Base-by-base conservation (phyloP, 2,113 vertebrate genomes). In the Tyto alba region DNA sequence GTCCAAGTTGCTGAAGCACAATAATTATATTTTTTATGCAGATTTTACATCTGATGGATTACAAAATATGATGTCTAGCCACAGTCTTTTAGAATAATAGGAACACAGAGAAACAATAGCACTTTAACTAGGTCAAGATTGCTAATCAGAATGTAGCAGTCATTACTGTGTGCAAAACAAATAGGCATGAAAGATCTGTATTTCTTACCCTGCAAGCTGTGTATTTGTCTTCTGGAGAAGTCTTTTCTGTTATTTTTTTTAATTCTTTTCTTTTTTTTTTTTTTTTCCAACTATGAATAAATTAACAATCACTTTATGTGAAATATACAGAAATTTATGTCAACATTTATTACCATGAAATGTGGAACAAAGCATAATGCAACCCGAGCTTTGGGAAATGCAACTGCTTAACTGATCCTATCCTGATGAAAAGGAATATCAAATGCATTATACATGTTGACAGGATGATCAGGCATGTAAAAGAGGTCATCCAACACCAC, bases 61-160 rank as follows among this genome's bases (percentile, higher is more conserved):
- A 96, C 76, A 96, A 82, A 96, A 97, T 97, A 97, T 95, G 91
- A 97, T 97, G 97, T 97, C 97, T 96, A 97, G 97, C 75, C 97
- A 94, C 81, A 95, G 87, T 91, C 95, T 97, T 97, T 95, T 74
- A 97, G 96, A 96, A 97, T 64, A 94, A 88, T 27, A 75, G 76
- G 88, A 96, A 90, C 93, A 93, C 72, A 87, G 77, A 85, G 93
- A 92, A 97, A 98, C 97, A 97, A 93, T 88, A 95, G 96, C 91
- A 85, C 80, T 96, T 97, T 95, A 97, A 97, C 95, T 94, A 97
- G 96, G 96, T 96, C 95, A 91, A 96, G 97, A 96, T 90, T 93
- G 88, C 89, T 94, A 97, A 97, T 96, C 96, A 95, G 72, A 86
- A 93, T 69, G 45, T 93, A 95, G 91, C 88, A 95, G 93, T 96